A percentile compares a stretch with the other conserved stretches of the same genome.
These are phyloP conservation scores for sheep (Ovis aries) DNA, from an alignment of 2,113 vertebrate species.

Conservation along the genomic window ARS-UI_Ramb_v3.0 NC_056080.1:57895501-57896000, in stretches of 20 bases:
- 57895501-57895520: background rate
- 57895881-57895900: background rate
- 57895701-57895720: background rate
- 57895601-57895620: background rate
- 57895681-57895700: background rate
- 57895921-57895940: background rate
- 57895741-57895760: background rate
- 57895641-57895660: background rate
- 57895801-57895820: background rate
- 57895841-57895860: background rate
- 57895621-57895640: background rate
- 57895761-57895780: background rate
- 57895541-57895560: background rate
- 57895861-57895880: background rate
- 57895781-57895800: background rate
- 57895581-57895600: background rate
- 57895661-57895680: background rate
- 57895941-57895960: background rate
- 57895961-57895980: background rate
- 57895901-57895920: background rate
- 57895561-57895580: background rate
- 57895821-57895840: slow-evolving; percentile 19
- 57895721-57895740: background rate
- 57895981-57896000: background rate
- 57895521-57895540: background rate